Evolutionary conservation across 2,888 invertebrate species (phyloP), one percentile per base, ranked within the genome.

Genomic region (Lasioglossum villosulum): DNA sequence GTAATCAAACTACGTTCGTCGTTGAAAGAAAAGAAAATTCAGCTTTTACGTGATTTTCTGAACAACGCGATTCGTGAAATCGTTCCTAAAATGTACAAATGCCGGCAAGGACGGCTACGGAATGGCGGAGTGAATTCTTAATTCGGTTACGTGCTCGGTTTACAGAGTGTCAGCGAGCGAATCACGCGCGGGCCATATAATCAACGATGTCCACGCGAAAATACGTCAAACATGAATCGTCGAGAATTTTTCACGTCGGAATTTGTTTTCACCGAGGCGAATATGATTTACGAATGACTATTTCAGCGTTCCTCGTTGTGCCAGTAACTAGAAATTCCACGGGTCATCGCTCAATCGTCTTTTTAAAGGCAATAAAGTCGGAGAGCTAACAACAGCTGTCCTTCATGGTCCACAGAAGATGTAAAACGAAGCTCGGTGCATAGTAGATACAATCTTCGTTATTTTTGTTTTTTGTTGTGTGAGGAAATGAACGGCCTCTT

Each of bases 51-150:
- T 52, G 12, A 75, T 82, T 66, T 37, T 27, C 42, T 2, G 27
- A 19, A 23, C 12, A 75, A 12, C 3, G 4, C 19, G 3, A 63
- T 75, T 19, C 16, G 63, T 37, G 14, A 34, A 42, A 39, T 34
- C 19, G 3, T 23, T 42, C 37, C 19, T 1, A 30, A 73, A 74
- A 70, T 56, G 23, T 23, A 23, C 2, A 66, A 75, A 78, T 70
- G 73, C 14, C 80, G 70, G 42, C 59, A 56, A 30, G 30, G n/a
- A 71, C 80, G 63, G 4, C 14, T 4, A 4, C 19, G 30, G 78
- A 75, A 79, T 68, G 73, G 30, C 80, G 6, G 74, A 86, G n/a
- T 86, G 70, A 79, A 86, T 86, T 83, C 80, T 39, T 86, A n/a
- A 14, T 34, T 23, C n/a, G 4, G 1, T 37, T 87, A 86, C 87